A percentile compares a stretch with the other conserved stretches of the same genome.
phyloP scores from a whole-genome alignment of 64 coral and sea anemone genomes.

The Stylophora pistillata region DNA sequence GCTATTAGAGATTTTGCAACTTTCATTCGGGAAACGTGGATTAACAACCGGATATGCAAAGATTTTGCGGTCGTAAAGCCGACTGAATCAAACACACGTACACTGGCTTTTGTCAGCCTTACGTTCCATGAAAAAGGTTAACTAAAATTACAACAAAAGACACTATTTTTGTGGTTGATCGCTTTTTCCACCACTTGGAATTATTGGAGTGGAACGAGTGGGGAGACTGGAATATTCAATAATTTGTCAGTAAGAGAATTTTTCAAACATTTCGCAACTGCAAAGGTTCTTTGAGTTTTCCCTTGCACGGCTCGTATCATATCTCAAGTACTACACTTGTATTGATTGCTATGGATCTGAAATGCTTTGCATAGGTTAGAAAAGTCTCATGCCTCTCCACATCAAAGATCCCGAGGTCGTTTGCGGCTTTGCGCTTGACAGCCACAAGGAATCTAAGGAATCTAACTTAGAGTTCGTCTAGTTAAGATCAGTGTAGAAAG shows the following conservation, averaged over 20 bases:
- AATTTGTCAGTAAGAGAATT: neutral
- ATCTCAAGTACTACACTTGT: slow-evolving; percentile 9
- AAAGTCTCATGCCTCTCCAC: neutral
- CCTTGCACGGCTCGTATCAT: neutral
- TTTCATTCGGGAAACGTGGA: too few relatives aligned
- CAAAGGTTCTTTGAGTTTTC: neutral
- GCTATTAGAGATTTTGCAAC: too few relatives aligned
- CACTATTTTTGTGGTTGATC: too few relatives aligned
- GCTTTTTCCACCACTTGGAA: too few relatives aligned
- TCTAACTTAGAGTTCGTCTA: neutral
- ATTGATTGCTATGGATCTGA: neutral
- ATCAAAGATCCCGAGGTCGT: slow-evolving; percentile 34
- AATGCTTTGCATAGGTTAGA: slow-evolving; percentile 27
- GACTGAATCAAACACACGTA: too few relatives aligned
- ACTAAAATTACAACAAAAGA: too few relatives aligned
- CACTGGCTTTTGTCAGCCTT: too few relatives aligned
- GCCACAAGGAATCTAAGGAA: neutral
- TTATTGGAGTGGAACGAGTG: too few relatives aligned
- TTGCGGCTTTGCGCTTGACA: neutral
- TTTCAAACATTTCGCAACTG: neutral
- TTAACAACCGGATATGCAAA: too few relatives aligned
- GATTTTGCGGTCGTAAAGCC: too few relatives aligned
- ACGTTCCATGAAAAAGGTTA: too few relatives aligned
- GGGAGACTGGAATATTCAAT: neutral
- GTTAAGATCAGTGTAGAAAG: too few relatives aligned